Evolutionary conservation across 2,797 vertebrate species (phyloP).

Genomic region (Vireo griseus): DNA sequence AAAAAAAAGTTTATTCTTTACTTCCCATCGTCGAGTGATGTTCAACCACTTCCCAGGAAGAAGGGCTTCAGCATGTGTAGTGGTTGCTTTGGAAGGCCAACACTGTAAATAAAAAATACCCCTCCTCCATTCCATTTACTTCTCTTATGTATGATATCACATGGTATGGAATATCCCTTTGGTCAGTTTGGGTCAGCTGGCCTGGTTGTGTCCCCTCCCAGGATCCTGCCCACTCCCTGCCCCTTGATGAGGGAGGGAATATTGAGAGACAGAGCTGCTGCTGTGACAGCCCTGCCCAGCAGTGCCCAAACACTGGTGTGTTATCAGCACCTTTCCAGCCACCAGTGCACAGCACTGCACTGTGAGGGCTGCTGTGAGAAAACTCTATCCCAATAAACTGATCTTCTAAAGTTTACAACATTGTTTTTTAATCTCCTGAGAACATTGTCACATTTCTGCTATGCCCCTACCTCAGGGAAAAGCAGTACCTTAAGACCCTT

Average conservation of each 20-base stretch:
- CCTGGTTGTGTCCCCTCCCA: background rate
- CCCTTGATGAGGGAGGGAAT: rapidly evolving
- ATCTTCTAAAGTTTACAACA: background rate
- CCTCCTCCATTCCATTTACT: background rate
- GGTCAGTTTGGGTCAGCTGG: background rate
- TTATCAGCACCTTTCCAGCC: background rate
- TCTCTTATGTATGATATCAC: background rate
- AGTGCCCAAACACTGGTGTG: background rate
- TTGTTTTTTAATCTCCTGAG: background rate
- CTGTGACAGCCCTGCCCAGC: background rate
- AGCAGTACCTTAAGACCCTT: background rate
- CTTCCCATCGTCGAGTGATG: rapidly evolving
- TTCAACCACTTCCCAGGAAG: rapidly evolving
- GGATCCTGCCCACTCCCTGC: background rate
- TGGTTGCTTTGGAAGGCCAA: background rate
- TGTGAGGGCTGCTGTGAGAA: background rate
- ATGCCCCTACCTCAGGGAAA: background rate
- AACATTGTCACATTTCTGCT: background rate
- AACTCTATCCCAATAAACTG: background rate
- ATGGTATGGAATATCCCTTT: background rate
- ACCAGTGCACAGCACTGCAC: background rate
- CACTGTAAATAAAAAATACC: background rate
- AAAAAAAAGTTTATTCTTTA: background rate
- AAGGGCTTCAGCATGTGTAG: rapidly evolving
- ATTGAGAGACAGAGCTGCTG: rapidly evolving